These are phyloP conservation scores for Ceratosolen fusciceps DNA, from an alignment of 1,140 invertebrate genomes.

Conservation along the genomic window DNA sequence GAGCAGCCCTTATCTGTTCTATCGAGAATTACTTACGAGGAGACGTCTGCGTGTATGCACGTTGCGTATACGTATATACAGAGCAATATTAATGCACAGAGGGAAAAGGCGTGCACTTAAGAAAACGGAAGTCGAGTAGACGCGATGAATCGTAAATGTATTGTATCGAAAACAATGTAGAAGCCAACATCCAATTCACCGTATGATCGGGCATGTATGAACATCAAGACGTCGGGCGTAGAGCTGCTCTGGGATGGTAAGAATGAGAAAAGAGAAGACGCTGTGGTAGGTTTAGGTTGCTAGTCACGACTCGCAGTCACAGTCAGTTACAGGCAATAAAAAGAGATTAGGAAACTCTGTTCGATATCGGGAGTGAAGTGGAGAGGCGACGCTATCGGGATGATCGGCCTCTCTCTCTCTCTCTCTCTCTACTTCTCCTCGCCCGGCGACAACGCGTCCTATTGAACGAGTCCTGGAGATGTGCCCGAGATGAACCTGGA, in stretches of 20 bases:
- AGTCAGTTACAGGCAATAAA: conserved; percentile 63
- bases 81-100: no score
- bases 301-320: conserved; percentile 55
- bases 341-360: conserved; percentile 63
- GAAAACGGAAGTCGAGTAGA: not conserved
- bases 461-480: not conserved
- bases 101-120: no score
- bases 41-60: no score
- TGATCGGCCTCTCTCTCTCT: not conserved
- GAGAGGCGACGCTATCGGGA: not conserved
- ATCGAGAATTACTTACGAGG: no score
- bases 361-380: conserved; percentile 32
- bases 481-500: not conserved
- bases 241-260: conserved; percentile 8
- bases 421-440: not conserved
- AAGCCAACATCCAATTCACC: conserved; percentile 5
- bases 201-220: not conserved
- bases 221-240: not conserved
- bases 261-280: conserved; percentile 16
- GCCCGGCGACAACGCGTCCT: not conserved
- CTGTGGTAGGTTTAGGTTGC: conserved; percentile 54
- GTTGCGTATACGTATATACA: no score
- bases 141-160: not conserved
- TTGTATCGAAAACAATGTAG: not conserved
- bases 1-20: no score